Evolutionary conservation across 2,888 invertebrate genomes (phyloP).

Genomic region (Pelosia muscerda): DNA sequence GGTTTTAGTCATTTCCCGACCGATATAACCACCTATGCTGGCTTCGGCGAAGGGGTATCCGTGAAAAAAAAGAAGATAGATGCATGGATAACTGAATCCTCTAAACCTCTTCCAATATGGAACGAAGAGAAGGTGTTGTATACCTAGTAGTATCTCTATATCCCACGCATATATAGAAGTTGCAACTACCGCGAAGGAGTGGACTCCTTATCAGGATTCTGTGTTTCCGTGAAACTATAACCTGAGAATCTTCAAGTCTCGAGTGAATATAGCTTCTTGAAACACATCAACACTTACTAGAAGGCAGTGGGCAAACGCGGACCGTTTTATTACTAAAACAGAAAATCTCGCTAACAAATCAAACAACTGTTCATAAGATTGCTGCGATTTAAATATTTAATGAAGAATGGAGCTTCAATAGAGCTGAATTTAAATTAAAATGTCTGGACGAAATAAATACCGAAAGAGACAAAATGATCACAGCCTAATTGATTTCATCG

Average conservation of each 20-base stretch:
- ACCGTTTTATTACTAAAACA: conserved; percentile 20
- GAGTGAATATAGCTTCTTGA: neutral
- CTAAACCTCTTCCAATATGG: neutral
- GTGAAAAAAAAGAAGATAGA: too few relatives aligned
- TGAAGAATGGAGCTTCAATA: conserved; percentile 29
- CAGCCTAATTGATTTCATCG: conserved; percentile 60
- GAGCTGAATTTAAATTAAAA: conserved; percentile 36
- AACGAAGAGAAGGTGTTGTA: neutral
- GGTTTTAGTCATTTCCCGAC: too few relatives aligned
- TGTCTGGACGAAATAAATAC: conserved; percentile 47
- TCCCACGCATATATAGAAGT: neutral
- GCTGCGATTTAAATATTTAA: conserved; percentile 27
- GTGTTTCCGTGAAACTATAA: neutral
- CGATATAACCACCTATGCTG: too few relatives aligned
- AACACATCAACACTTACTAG: neutral
- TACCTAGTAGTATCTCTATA: neutral
- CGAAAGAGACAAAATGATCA: conserved; percentile 55
- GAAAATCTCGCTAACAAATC: conserved; percentile 43
- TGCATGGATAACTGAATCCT: too few relatives aligned
- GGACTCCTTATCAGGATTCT: neutral
- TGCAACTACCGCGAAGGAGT: neutral
- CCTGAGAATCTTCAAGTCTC: neutral
- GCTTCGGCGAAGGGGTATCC: too few relatives aligned
- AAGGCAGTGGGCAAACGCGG: neutral
- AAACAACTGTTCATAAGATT: conserved; percentile 25